A percentile compares a stretch with the other conserved stretches of the same genome.
phyloP scores from a whole-genome alignment of 2,888 invertebrate species.

The Cecidostiba fungosa region DNA sequence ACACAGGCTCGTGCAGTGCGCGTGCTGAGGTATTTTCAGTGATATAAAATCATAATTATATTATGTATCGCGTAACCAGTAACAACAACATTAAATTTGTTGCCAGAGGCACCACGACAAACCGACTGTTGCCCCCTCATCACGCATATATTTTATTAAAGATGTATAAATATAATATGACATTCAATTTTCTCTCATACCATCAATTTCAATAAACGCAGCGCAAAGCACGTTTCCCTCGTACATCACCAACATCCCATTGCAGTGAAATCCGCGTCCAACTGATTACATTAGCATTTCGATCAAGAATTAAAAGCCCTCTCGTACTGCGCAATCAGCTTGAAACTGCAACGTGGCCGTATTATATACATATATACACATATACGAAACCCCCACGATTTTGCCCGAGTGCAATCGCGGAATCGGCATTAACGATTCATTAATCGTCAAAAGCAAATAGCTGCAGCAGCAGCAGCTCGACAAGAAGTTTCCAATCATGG shows the following conservation, averaged over 20 bases:
- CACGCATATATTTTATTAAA: no score
- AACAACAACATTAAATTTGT: no score
- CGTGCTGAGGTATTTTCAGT: no score
- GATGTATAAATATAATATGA: no score
- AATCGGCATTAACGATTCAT: constrained; percentile 2
- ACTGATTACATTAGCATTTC: not conserved
- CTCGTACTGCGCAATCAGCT: not conserved
- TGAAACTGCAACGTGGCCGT: not conserved
- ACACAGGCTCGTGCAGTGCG: no score
- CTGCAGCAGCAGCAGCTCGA: not conserved
- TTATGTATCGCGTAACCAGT: no score
- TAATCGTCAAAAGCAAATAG: not conserved
- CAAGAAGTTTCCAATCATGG: constrained; percentile 15
- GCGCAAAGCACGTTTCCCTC: not conserved
- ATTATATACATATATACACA: not conserved
- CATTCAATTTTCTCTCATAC: not conserved
- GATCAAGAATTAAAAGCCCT: not conserved
- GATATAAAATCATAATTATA: no score
- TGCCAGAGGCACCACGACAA: no score
- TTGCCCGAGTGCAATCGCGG: not conserved
- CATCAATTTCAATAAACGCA: not conserved
- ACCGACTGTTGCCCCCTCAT: no score
- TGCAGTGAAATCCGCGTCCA: not conserved
- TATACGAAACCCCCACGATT: not conserved
- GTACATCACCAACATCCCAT: not conserved